Conservation (phyloP, 2,797 vertebrate species). For the Liasis olivaceus region DNA sequence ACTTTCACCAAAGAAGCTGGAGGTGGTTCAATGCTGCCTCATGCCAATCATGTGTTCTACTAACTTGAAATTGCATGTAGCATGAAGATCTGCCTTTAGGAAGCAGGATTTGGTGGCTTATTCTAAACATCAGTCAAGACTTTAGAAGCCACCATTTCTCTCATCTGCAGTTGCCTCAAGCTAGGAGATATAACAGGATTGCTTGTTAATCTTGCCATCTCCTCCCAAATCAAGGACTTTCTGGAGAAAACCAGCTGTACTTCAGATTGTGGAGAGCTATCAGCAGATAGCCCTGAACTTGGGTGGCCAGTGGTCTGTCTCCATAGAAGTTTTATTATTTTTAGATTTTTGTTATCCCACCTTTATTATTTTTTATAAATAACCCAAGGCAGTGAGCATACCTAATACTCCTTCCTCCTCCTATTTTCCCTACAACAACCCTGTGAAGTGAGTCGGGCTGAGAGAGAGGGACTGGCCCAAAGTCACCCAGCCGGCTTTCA, state of each 20-base stretch:
- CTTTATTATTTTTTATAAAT: no score
- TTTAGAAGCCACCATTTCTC: not conserved
- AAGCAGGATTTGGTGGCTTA: not conserved
- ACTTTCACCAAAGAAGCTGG: not conserved
- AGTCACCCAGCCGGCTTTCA: no score
- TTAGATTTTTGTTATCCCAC: no score
- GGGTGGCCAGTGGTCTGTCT: not conserved
- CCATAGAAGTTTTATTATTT: not conserved
- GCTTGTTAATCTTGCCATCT: not conserved
- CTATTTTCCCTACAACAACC: no score
- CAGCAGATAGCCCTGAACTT: not conserved
- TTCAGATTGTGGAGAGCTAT: not conserved
- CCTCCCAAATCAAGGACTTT: not conserved
- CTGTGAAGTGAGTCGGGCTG: no score
- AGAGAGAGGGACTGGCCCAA: no score
- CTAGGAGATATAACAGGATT: not conserved
- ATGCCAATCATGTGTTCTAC: not conserved
- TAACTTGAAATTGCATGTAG: not conserved
- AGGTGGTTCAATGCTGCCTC: not conserved
- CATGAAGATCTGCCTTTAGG: not conserved
- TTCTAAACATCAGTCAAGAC: not conserved
- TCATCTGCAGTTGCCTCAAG: not conserved
- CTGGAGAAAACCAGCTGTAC: not conserved
- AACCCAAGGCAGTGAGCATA: no score
- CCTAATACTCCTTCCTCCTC: no score